Conservation (phyloP, 1,140 invertebrate species). For the Drosophila leontia region DNA sequence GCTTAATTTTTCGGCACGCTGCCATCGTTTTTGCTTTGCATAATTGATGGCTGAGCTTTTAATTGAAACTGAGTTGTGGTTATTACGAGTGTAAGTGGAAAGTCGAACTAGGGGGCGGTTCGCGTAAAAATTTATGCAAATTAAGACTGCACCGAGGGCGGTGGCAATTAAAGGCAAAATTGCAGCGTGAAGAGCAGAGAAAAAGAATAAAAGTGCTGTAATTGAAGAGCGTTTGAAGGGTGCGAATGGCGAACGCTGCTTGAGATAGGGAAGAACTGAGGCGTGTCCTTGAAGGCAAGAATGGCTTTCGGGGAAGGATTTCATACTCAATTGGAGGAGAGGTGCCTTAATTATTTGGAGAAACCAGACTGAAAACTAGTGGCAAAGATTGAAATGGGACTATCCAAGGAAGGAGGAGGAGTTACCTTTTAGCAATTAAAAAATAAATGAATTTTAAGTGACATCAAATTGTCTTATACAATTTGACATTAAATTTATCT, state of each 20-base stretch:
- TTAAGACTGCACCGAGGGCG: slow-evolving; percentile 42
- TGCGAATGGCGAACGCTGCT: slow-evolving; percentile 34
- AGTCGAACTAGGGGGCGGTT: background rate
- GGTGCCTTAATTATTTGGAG: slow-evolving; percentile 16
- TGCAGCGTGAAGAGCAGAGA: slow-evolving; percentile 24
- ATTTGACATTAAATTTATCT: too few relatives aligned
- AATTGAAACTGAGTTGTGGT: slow-evolving; percentile 68
- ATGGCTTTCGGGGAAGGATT: slow-evolving; percentile 5
- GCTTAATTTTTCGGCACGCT: slow-evolving; percentile 13
- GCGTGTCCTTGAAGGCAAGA: slow-evolving; percentile 35
- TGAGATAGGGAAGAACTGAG: slow-evolving; percentile 19
- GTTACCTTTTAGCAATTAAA: too few relatives aligned
- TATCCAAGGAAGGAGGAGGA: background rate
- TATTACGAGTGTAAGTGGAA: slow-evolving; percentile 46
- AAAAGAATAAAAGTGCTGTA: slow-evolving; percentile 44
- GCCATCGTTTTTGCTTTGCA: slow-evolving; percentile 36
- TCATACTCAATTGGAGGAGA: background rate
- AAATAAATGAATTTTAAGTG: background rate
- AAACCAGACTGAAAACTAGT: background rate
- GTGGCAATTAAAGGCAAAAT: slow-evolving; percentile 49
- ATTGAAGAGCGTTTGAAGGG: slow-evolving; percentile 53
- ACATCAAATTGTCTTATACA: background rate
- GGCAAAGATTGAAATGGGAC: background rate
- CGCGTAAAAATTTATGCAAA: slow-evolving; percentile 51
- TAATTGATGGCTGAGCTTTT: slow-evolving; percentile 68